Percentiles rank a stretch among this genome's conserved stretches.
Evolutionary conservation across 2,113 vertebrate species (phyloP).

Genomic region (Corapipo altera): DNA sequence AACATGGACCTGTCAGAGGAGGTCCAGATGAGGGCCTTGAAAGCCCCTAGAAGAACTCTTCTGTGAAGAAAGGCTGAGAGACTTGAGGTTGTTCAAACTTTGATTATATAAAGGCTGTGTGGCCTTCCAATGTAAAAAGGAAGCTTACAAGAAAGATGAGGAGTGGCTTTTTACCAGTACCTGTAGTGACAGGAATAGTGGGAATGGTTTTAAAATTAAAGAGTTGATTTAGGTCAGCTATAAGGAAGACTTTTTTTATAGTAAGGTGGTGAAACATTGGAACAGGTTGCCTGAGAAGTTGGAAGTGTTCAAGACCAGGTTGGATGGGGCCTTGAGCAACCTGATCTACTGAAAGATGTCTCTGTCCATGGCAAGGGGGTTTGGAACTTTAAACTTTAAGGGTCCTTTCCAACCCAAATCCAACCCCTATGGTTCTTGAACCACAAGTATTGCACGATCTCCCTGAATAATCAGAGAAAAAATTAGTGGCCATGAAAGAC

Average conservation of each 20-base stretch:
- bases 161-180: neutral
- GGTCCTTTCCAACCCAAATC: neutral
- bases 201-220: neutral
- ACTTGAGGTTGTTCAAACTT: neutral
- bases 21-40: neutral
- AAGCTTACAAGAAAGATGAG: neutral
- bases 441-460: neutral
- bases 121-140: neutral
- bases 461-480: neutral
- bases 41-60: neutral
- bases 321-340: neutral
- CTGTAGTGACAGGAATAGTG: neutral
- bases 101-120: neutral
- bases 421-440: neutral
- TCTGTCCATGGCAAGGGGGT: rapidly evolving
- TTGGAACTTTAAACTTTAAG: neutral
- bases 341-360: neutral
- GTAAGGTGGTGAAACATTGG: neutral
- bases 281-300: neutral
- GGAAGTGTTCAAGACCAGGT: neutral
- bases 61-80: neutral
- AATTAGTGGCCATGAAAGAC: neutral
- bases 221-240: neutral
- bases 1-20: neutral
- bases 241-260: neutral